These are phyloP conservation scores for Bilobella aurantiaca DNA, from an alignment of 1,140 invertebrate genomes.

Conservation along the genomic window DNA sequence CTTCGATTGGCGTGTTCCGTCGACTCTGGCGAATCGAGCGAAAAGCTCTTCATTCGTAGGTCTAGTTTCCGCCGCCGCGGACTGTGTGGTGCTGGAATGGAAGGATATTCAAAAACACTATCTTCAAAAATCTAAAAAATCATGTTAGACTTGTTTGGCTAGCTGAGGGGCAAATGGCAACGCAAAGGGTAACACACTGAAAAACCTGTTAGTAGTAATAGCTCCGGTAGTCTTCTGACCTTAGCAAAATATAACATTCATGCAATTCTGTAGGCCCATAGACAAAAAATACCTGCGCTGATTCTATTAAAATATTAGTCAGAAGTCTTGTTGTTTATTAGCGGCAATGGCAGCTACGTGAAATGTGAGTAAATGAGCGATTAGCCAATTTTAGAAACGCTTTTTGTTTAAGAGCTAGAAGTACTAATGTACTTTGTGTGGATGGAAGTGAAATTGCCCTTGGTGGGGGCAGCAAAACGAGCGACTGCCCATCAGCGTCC, in stretches of 20 bases:
- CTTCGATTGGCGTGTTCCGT: slow-evolving; percentile 70
- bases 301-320: background rate
- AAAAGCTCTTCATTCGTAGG: slow-evolving; percentile 93
- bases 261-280: too few species aligned
- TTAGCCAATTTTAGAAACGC: too few species aligned
- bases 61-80: slow-evolving; percentile 89
- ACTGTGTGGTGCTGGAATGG: slow-evolving; percentile 75
- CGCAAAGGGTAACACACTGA: too few species aligned
- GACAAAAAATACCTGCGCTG: background rate
- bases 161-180: background rate
- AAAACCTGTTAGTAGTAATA: too few species aligned
- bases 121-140: slow-evolving; percentile 31
- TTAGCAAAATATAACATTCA: background rate
- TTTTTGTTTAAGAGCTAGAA: background rate
- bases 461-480: slow-evolving; percentile 21
- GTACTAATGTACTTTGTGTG: slow-evolving; percentile 38
- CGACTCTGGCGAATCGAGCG: slow-evolving; percentile 87
- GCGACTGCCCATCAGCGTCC: slow-evolving; percentile 22
- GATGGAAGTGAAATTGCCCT: slow-evolving; percentile 36
- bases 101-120: slow-evolving; percentile 27
- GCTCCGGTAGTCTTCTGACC: background rate
- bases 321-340: background rate
- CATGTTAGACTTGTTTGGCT: slow-evolving; percentile 39
- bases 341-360: background rate
- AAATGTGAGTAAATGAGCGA: too few species aligned